Percentiles rank a stretch among this genome's conserved stretches.
Conservation (phyloP, 1,140 invertebrate species). For the Melanaphis sacchari region DNA sequence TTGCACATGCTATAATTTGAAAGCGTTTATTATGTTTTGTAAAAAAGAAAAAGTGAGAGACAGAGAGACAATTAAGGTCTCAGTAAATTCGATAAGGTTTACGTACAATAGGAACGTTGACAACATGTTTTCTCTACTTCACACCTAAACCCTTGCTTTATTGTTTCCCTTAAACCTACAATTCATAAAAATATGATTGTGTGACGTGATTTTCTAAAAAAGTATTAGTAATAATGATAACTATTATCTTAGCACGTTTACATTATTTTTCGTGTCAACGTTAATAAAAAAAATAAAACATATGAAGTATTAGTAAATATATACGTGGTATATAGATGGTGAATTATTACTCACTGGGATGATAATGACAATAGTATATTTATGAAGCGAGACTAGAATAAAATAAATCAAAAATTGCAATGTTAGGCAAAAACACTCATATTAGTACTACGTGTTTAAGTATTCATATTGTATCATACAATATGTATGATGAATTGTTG, state of each 20-base stretch:
- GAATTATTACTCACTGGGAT: neutral
- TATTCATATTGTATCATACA: neutral
- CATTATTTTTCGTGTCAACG: neutral
- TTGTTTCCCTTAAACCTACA: constrained; percentile 2
- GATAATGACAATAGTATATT: neutral
- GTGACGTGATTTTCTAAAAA: constrained; percentile 20
- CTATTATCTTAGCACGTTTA: neutral
- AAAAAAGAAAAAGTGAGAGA: neutral
- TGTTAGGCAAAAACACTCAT: neutral
- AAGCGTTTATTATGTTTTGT: constrained; percentile 43
- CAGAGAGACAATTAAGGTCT: constrained; percentile 13
- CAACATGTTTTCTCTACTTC: constrained; percentile 51
- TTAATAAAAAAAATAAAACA: neutral
- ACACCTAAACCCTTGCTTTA: constrained; percentile 26
- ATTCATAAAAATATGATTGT: neutral
- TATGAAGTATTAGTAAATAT: neutral
- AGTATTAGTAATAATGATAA: neutral
- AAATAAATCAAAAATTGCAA: constrained; percentile 7
- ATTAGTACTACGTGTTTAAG: neutral
- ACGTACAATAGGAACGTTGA: constrained; percentile 42
- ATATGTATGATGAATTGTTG: neutral
- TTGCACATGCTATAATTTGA: constrained; percentile 39
- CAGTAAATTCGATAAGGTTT: constrained; percentile 19
- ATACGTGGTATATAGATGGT: neutral
- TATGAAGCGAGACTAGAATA: neutral